A percentile compares a stretch with the other conserved stretches of the same genome.
These are phyloP conservation scores for Zosterops borbonicus DNA, from an alignment of 2,113 vertebrate species.

Conservation along the genomic window DNA sequence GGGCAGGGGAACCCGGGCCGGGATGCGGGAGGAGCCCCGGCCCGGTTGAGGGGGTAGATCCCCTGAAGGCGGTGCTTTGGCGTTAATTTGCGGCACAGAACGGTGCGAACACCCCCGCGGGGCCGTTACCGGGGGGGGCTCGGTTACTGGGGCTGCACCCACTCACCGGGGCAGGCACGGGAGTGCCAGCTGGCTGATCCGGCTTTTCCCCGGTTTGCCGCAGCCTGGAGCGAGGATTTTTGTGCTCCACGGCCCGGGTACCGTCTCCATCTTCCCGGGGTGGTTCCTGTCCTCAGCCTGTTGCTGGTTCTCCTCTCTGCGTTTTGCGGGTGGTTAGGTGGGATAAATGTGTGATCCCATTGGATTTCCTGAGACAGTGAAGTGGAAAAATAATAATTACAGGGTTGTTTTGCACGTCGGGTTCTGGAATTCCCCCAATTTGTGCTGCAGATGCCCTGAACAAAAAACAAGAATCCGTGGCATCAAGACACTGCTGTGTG, in stretches of 20 bases:
- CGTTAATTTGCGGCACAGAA: background rate
- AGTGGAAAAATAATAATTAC: fast-evolving
- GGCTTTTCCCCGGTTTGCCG: fast-evolving
- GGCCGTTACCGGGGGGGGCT: background rate
- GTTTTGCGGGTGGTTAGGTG: fast-evolving
- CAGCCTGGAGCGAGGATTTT: background rate
- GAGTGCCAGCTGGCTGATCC: fast-evolving
- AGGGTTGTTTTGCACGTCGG: fast-evolving
- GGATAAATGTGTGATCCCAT: fast-evolving
- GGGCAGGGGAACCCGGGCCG: too few relatives aligned
- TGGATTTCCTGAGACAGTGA: fast-evolving
- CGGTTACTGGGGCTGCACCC: background rate
- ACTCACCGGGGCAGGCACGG: fast-evolving
- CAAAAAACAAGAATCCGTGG: fast-evolving
- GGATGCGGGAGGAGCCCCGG: background rate
- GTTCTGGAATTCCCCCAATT: background rate
- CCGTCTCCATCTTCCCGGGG: fast-evolving
- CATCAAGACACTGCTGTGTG: fast-evolving
- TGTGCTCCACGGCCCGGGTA: fast-evolving
- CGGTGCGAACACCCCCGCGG: fast-evolving
- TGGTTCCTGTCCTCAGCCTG: background rate
- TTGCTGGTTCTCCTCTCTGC: background rate
- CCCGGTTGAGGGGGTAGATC: fast-evolving
- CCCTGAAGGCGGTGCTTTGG: fast-evolving
- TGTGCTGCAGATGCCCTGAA: background rate